Conservation (phyloP, 2,888 invertebrate species). For the Troglohyphantes excavatus region DNA sequence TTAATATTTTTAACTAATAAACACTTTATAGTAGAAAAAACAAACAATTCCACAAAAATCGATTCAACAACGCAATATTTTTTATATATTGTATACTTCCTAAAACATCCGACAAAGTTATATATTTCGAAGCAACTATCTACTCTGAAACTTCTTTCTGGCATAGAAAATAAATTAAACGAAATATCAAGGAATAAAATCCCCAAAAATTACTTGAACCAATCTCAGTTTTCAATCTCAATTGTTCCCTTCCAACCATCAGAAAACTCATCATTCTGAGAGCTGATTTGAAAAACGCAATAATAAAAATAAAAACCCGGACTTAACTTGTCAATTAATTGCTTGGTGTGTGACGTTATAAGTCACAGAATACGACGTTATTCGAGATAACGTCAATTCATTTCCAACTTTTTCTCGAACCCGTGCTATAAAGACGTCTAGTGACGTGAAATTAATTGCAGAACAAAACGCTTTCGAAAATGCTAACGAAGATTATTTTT, state of each 20-base stretch:
- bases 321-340: conserved; percentile 51
- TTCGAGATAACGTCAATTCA: conserved; percentile 24
- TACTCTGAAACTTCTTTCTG: no score
- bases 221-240: conserved; percentile 5
- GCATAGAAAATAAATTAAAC: neutral
- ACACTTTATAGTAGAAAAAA: no score
- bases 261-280: conserved; percentile 31
- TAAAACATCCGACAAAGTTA: no score
- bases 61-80: no score
- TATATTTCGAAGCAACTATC: no score
- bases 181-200: neutral
- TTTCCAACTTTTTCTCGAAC: conserved; percentile 2
- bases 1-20: no score
- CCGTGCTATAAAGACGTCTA: neutral
- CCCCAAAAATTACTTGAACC: neutral
- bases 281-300: neutral
- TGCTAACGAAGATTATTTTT: conserved; percentile 28
- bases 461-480: conserved; percentile 6
- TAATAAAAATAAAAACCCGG: neutral
- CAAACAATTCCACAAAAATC: no score
- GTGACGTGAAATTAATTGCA: conserved; percentile 48
- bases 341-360: conserved; percentile 15
- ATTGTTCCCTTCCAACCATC: neutral
- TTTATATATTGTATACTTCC: no score
- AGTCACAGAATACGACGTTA: conserved; percentile 19